Conservation (phyloP, 2,888 invertebrate genomes). For the Yponomeuta malinellus region DNA sequence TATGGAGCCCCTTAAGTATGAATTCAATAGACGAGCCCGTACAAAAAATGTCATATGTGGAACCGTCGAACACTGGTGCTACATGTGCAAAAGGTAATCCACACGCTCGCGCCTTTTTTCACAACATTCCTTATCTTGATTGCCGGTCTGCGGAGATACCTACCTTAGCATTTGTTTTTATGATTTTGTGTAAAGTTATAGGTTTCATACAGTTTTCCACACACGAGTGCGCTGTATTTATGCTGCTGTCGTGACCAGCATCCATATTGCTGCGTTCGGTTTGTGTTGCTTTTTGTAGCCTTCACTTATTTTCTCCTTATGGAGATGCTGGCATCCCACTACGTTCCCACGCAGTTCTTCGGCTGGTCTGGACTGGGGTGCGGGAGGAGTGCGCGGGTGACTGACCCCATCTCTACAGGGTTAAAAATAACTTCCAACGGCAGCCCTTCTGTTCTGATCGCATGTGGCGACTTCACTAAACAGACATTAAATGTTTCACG, state of each 20-base stretch:
- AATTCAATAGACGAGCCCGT: neutral
- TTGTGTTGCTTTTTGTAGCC: slow-evolving; percentile 30
- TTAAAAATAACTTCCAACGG: slow-evolving; percentile 71
- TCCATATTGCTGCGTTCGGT: slow-evolving; percentile 17
- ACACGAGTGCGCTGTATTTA: slow-evolving; percentile 12
- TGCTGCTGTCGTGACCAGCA: slow-evolving; percentile 26
- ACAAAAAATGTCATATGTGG: neutral
- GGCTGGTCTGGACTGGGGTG: slow-evolving; percentile 66
- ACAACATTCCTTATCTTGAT: neutral
- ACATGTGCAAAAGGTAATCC: neutral
- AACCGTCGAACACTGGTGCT: neutral
- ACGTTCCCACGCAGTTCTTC: slow-evolving; percentile 72
- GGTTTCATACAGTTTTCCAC: slow-evolving; percentile 7
- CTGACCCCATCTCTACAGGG: slow-evolving; percentile 70
- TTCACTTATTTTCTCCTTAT: slow-evolving; percentile 38
- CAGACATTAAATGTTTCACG: slow-evolving; percentile 72
- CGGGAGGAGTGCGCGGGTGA: slow-evolving; percentile 68
- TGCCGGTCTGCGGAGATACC: neutral
- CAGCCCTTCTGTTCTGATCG: slow-evolving; percentile 67
- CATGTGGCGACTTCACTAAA: slow-evolving; percentile 75
- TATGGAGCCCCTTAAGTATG: neutral
- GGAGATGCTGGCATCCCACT: slow-evolving; percentile 46
- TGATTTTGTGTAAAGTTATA: slow-evolving; percentile 4
- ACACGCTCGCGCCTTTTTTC: neutral
- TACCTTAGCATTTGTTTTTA: neutral